These are phyloP conservation scores for Aix galericulata DNA, from an alignment of 2,113 vertebrate species.

Conservation along the genomic window DNA sequence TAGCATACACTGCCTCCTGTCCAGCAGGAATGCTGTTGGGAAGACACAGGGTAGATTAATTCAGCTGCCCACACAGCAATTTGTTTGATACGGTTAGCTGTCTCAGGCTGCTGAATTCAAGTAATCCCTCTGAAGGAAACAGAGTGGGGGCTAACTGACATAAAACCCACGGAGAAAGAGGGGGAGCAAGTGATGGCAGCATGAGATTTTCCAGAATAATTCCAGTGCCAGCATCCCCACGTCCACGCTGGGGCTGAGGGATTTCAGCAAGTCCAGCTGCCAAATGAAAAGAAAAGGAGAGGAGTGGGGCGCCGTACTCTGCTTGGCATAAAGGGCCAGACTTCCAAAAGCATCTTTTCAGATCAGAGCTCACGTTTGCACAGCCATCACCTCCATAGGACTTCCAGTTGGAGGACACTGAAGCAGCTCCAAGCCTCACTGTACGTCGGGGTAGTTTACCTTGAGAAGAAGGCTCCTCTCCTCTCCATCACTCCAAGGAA, in stretches of 20 bases:
- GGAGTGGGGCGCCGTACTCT: not conserved
- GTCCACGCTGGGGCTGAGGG: not conserved
- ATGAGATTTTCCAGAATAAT: not conserved
- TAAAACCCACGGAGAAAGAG: not conserved
- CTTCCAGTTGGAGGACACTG: not conserved
- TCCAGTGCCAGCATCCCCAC: not conserved
- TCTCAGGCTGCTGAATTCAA: not conserved
- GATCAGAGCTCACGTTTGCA: rapidly evolving
- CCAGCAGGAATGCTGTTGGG: not conserved
- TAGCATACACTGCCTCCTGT: not conserved
- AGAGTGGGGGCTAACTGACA: not conserved
- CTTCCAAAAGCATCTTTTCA: not conserved
- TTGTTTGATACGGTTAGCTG: not conserved
- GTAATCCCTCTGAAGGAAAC: not conserved
- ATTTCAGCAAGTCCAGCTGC: not conserved
- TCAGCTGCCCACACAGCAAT: not conserved
- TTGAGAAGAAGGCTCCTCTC: not conserved
- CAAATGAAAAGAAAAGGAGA: not conserved
- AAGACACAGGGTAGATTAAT: not conserved
- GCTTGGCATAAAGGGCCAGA: not conserved
- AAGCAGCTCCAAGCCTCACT: not conserved
- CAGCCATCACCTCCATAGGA: not conserved
- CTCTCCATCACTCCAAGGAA: not conserved
- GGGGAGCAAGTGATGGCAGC: not conserved
- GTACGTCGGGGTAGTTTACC: rapidly evolving